phyloP scores from a whole-genome alignment of 1,140 invertebrate genomes.

The Nymphalis io region DNA sequence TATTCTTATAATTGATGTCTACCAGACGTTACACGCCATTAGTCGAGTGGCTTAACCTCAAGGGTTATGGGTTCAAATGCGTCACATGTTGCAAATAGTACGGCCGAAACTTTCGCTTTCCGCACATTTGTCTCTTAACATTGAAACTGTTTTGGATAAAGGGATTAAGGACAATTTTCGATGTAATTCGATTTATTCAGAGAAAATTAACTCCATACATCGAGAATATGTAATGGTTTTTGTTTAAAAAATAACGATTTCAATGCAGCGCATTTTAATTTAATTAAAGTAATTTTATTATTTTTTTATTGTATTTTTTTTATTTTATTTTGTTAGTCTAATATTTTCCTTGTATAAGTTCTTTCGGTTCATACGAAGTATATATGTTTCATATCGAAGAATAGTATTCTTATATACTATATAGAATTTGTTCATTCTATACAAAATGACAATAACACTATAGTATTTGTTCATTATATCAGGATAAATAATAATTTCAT shows the following conservation, averaged over 20 bases:
- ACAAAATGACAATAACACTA: too few species aligned
- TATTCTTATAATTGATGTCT: conserved; percentile 31
- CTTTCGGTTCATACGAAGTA: too few species aligned
- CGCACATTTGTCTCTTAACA: conserved; percentile 42
- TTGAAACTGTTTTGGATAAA: conserved; percentile 36
- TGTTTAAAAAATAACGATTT: conserved; percentile 15
- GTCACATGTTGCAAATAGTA: conserved; percentile 43
- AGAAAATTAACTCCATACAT: conserved; percentile 17
- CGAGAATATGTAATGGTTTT: conserved; percentile 18
- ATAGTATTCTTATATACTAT: too few species aligned
- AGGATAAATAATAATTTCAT: too few species aligned
- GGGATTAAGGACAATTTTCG: conserved; percentile 30
- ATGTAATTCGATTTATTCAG: conserved; percentile 36
- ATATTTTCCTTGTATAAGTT: too few species aligned
- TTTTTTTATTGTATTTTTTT: too few species aligned
- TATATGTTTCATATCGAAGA: too few species aligned
- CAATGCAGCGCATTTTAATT: conserved; percentile 14
- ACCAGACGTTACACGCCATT: conserved; percentile 31
- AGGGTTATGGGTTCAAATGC: conserved; percentile 37
- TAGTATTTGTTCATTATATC: too few species aligned
- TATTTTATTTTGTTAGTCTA: too few species aligned
- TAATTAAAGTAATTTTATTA: too few species aligned
- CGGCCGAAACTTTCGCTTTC: conserved; percentile 37
- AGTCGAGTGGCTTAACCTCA: conserved; percentile 37
- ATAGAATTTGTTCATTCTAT: too few species aligned